Conservation (phyloP, 92 coral and sea anemone genomes). For the Isaurus tuberculatus region DNA sequence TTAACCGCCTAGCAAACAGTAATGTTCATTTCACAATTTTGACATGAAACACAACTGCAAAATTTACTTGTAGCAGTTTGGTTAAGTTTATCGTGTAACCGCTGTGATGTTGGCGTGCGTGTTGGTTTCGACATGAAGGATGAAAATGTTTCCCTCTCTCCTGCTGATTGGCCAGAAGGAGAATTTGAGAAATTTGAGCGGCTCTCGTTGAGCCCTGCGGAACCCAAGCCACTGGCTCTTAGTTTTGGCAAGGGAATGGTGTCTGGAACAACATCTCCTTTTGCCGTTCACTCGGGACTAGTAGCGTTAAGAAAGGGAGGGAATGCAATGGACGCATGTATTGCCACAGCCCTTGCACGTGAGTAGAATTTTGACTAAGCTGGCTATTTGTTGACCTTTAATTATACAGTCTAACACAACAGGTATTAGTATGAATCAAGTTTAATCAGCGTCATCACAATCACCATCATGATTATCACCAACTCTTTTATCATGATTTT, state of each 20-base stretch:
- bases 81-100: background rate
- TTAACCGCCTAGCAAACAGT: too few relatives aligned
- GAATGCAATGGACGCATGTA: constrained; percentile 95
- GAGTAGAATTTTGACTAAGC: background rate
- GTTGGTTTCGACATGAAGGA: background rate
- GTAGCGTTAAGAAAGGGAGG: constrained; percentile 91
- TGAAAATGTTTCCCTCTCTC: constrained; percentile 77
- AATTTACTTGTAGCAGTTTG: background rate
- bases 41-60: background rate
- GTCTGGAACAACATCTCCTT: constrained; percentile 79
- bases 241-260: constrained; percentile 81
- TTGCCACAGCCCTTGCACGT: constrained; percentile 95
- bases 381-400: too few relatives aligned
- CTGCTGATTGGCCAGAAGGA: constrained; percentile 76
- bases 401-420: too few relatives aligned
- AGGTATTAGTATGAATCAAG: too few relatives aligned
- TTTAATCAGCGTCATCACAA: too few relatives aligned
- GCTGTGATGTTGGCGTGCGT: background rate
- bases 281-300: constrained; percentile 89
- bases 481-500: too few relatives aligned
- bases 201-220: constrained; percentile 61
- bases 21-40: too few relatives aligned
- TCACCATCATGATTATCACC: too few relatives aligned
- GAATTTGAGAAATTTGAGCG: constrained; percentile 71
- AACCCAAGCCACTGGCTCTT: constrained; percentile 88